Percentiles rank a stretch among this genome's conserved stretches.
Evolutionary conservation across 1,140 invertebrate species (phyloP).

Genomic region (Luehdorfia chinensis): DNA sequence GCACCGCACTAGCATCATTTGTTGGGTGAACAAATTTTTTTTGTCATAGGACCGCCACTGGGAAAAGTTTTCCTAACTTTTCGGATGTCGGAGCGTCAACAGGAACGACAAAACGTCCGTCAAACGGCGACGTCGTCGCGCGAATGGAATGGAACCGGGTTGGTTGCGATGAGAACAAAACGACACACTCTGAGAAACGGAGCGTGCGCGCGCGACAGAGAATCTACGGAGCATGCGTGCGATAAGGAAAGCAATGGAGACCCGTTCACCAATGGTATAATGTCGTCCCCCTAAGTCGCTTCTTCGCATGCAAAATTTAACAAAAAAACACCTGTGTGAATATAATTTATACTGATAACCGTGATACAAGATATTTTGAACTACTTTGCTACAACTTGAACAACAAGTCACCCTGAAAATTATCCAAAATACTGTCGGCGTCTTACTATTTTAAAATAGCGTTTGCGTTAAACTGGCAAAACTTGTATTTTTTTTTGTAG

Average conservation of each 20-base stretch:
- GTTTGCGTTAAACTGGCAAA: too few species aligned
- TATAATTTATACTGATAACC: slow-evolving; percentile 5
- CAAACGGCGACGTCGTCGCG: slow-evolving; percentile 47
- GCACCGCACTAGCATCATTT: slow-evolving; percentile 39
- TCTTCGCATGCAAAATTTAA: slow-evolving; percentile 38
- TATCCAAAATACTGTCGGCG: too few species aligned
- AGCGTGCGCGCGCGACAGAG: slow-evolving; percentile 28
- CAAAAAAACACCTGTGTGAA: slow-evolving; percentile 40
- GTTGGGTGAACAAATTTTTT: slow-evolving; percentile 33
- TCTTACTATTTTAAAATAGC: too few species aligned
- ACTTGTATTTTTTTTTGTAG: too few species aligned
- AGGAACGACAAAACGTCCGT: slow-evolving; percentile 31
- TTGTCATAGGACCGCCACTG: slow-evolving; percentile 36
- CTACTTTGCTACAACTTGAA: too few species aligned
- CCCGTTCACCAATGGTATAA: slow-evolving; percentile 10
- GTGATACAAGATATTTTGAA: background rate
- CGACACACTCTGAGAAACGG: slow-evolving; percentile 33
- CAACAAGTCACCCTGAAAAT: too few species aligned
- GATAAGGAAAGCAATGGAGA: slow-evolving; percentile 22
- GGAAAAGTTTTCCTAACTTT: slow-evolving; percentile 64
- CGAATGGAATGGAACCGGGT: slow-evolving; percentile 46
- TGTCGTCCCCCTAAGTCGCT: slow-evolving; percentile 23
- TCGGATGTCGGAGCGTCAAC: slow-evolving; percentile 41
- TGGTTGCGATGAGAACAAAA: slow-evolving; percentile 36
- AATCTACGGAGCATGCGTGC: slow-evolving; percentile 21